Percentiles rank a stretch among this genome's conserved stretches.
These are phyloP conservation scores for Pseudotriccus pelzelni DNA, from an alignment of 2,797 vertebrate genomes.

Conservation along the genomic window DNA sequence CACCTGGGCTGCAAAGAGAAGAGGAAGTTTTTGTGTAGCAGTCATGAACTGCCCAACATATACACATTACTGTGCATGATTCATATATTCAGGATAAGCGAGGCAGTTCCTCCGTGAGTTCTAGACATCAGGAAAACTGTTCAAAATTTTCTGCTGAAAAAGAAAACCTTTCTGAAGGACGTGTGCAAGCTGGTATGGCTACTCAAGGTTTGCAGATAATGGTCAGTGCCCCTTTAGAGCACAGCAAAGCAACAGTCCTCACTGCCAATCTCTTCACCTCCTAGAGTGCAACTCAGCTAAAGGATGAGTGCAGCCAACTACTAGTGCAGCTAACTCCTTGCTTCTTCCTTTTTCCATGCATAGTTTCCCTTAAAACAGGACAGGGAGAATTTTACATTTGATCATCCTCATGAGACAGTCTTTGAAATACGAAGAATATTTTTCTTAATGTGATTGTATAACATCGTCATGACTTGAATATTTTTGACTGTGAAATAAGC, in stretches of 20 bases:
- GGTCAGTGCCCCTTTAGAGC: neutral
- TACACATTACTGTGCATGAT: neutral
- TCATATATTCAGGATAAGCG: neutral
- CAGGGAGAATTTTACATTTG: neutral
- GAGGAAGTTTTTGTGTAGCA: neutral
- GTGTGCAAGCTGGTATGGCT: neutral
- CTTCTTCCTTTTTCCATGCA: neutral
- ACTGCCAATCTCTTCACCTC: neutral
- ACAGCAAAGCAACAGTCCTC: neutral
- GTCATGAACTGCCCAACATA: neutral
- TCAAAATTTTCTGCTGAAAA: neutral
- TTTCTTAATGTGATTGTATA: neutral
- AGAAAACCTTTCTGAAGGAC: neutral
- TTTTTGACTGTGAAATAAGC: neutral
- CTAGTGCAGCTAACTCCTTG: neutral
- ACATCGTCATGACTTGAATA: neutral
- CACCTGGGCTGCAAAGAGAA: neutral
- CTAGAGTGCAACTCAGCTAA: neutral
- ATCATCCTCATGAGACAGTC: neutral
- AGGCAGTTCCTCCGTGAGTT: neutral
- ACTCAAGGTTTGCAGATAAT: neutral
- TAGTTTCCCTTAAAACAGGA: neutral
- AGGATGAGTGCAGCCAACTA: neutral
- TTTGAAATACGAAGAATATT: slow-evolving; percentile 6
- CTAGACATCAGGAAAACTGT: neutral